Conservation (phyloP, 2,797 vertebrate genomes). For the Centropyge bicolor region DNA sequence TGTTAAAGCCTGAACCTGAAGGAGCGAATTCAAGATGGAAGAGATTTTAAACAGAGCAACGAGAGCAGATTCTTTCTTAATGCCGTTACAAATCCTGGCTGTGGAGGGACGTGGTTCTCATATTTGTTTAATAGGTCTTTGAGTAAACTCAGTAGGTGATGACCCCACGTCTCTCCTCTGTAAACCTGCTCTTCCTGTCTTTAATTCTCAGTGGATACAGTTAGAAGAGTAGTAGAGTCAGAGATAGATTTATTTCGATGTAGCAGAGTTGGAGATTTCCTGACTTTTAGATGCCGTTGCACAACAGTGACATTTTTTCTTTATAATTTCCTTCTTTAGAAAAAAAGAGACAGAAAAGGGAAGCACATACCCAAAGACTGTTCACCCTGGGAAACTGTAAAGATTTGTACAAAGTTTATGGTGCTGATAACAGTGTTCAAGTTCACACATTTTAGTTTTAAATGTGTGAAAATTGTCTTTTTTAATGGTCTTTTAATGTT, state of each 20-base stretch:
- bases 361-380: background rate
- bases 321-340: background rate
- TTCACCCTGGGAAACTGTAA: background rate
- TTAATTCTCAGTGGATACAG: conserved; percentile 1
- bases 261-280: background rate
- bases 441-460: background rate
- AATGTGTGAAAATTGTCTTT: background rate
- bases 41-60: background rate
- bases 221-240: background rate
- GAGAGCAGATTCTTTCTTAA: conserved; percentile 35
- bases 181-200: background rate
- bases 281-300: background rate
- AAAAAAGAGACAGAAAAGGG: background rate
- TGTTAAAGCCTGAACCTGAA: background rate
- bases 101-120: conserved; percentile 15
- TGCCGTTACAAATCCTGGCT: conserved; percentile 14
- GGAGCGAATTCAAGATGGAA: conserved; percentile 1
- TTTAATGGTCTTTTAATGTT: background rate
- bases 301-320: background rate
- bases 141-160: conserved; percentile 23
- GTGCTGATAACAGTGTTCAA: background rate
- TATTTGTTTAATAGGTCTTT: background rate
- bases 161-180: conserved; percentile 1
- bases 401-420: background rate
- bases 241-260: background rate